Conservation (phyloP, 1,140 invertebrate genomes). For the Formica exsecta region DNA sequence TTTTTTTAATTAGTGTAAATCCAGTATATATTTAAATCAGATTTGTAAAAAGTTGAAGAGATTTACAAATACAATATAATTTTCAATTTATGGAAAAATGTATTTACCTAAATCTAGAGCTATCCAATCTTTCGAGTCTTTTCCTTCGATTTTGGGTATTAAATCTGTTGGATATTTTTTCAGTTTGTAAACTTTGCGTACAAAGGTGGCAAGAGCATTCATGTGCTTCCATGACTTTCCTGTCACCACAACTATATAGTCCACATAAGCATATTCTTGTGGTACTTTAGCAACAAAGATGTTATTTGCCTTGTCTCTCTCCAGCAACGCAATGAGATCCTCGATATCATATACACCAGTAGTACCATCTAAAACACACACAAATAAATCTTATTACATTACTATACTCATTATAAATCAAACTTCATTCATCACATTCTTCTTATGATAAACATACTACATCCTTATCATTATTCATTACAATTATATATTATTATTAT, state of each 20-base stretch:
- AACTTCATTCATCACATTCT: neutral
- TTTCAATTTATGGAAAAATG: neutral
- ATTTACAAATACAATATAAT: conserved; percentile 58
- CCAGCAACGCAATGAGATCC: conserved; percentile 92
- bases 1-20: too few species aligned
- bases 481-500: neutral
- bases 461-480: neutral
- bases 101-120: conserved; percentile 94
- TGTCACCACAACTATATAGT: conserved; percentile 93
- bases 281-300: conserved; percentile 94
- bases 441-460: neutral
- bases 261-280: conserved; percentile 91
- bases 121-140: conserved; percentile 93
- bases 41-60: too few species aligned
- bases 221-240: conserved; percentile 92
- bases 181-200: conserved; percentile 93
- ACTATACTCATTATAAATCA: conserved; percentile 11
- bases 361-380: conserved; percentile 89
- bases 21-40: too few species aligned
- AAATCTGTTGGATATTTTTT: conserved; percentile 90
- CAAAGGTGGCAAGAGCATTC: conserved; percentile 91
- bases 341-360: conserved; percentile 95
- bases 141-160: conserved; percentile 92
- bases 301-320: conserved; percentile 92
- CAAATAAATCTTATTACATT: conserved; percentile 42